These are phyloP conservation scores for Andrena minutula DNA, from an alignment of 2,888 invertebrate species.

Conservation along the genomic window DNA sequence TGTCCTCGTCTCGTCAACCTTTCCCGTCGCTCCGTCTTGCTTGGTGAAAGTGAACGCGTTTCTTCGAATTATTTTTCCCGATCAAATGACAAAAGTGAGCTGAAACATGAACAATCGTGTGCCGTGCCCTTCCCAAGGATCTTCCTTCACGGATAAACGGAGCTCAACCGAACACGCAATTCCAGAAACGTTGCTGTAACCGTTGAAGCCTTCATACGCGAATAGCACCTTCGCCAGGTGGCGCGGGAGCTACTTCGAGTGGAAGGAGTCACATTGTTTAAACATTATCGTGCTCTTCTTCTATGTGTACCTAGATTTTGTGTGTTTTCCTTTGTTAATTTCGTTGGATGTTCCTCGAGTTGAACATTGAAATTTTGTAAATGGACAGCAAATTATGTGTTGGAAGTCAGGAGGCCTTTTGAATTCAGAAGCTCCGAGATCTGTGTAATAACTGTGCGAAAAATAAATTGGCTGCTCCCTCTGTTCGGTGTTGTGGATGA, in stretches of 20 bases:
- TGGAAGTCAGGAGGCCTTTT: background rate
- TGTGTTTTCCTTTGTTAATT: background rate
- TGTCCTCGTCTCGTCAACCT: slow-evolving; percentile 32
- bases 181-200: slow-evolving; percentile 2
- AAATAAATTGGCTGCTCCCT: background rate
- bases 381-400: background rate
- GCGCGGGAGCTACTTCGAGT: slow-evolving; percentile 42
- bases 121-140: background rate
- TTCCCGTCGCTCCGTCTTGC: slow-evolving; percentile 19
- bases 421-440: background rate
- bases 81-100: slow-evolving; percentile 22
- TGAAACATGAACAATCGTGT: slow-evolving; percentile 3
- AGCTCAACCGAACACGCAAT: background rate
- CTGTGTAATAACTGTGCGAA: background rate
- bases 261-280: slow-evolving; percentile 30
- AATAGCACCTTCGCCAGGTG: slow-evolving; percentile 52
- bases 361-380: background rate
- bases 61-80: slow-evolving; percentile 16
- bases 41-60: slow-evolving; percentile 62
- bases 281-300: slow-evolving; percentile 10
- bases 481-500: slow-evolving; percentile 20
- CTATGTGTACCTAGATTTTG: background rate
- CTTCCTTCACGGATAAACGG: slow-evolving; percentile 7
- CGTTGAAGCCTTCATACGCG: slow-evolving; percentile 9
- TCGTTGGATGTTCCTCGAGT: background rate